These are phyloP conservation scores for Acropternis orthonyx DNA, from an alignment of 2,797 vertebrate species.

Conservation along the genomic window DNA sequence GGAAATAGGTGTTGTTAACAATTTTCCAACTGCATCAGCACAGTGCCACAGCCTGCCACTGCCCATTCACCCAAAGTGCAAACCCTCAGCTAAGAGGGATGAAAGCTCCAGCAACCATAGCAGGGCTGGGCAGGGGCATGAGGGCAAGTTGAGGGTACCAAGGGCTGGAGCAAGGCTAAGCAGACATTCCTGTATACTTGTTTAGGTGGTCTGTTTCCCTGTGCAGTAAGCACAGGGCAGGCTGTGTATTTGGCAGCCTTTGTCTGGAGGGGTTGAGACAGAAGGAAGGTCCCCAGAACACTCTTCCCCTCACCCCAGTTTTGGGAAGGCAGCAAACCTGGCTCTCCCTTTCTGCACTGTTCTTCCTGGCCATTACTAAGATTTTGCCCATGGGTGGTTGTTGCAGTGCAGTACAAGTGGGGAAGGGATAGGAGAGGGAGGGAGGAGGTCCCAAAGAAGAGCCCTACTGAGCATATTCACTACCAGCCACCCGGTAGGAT, in stretches of 20 bases:
- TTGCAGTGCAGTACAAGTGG: background rate
- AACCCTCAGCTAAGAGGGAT: background rate
- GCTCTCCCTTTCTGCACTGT: background rate
- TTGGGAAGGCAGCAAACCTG: background rate
- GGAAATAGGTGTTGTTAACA: background rate
- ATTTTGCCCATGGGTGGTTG: background rate
- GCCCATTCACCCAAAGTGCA: background rate
- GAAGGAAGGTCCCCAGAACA: background rate
- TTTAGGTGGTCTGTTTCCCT: background rate
- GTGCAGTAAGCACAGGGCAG: background rate
- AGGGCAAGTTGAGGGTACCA: background rate
- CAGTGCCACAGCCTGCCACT: background rate
- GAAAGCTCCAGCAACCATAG: background rate
- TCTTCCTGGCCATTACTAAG: background rate
- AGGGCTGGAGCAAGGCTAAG: background rate
- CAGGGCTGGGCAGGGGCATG: background rate
- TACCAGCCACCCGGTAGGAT: rapidly evolving
- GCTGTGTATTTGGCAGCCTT: background rate
- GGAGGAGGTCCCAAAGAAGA: background rate
- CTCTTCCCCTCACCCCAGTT: background rate
- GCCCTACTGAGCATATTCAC: rapidly evolving
- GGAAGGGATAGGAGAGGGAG: background rate
- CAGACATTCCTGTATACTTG: rapidly evolving
- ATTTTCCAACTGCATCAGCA: background rate
- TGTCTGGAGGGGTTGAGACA: background rate